Evolutionary conservation across 1,140 invertebrate species (phyloP), one percentile per base, ranked within the genome.

Genomic region (Neotoxoptera formosana): DNA sequence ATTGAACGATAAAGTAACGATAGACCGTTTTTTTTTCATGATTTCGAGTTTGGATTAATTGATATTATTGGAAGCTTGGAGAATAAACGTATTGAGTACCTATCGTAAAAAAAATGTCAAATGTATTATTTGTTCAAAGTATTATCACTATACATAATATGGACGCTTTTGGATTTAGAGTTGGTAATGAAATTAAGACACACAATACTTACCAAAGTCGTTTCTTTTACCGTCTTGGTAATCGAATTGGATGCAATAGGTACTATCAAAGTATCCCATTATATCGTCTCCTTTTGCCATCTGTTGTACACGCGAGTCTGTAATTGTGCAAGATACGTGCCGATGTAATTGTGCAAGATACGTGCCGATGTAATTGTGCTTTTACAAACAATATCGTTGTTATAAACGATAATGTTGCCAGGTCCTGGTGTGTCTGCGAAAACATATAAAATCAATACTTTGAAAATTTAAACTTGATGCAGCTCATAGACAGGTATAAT

Each of bases 131-230:
- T 41, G 30, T 87, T 87, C 2, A 34, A 87, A 87, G 17, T 48
- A 34, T 47, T 48, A 14, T 83, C 48, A 30, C 23, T 47, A 45
- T 86, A 23, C 7, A 48, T 51, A 87, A 21, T 48, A 87, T 48
- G 25, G 41, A 87, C 51, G 48, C 45, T 30, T 87, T n/a, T 17
- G 7, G 86, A n/a, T 87, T 87, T 48, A 48, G 45, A 48, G 47
- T n/a, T 48, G n/a, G 84, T 87, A 87, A 87, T n/a, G 86, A 48
- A 87, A 47, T 87, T 87, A 87, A 47, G 41, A 87, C 6, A 87
- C 45, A 47, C 11, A 47, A 36, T 41, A 41, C 84, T 47, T 47
- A n/a, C 30, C 11, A 87, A 87, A 87, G 45, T n/a, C 45, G 47
- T 87, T 87, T 87, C 30, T 87, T 47, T 87, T 87, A 48, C 30